These are phyloP conservation scores for Pomatostomus ruficeps DNA, from an alignment of 2,113 vertebrate genomes.

Conservation along the genomic window DNA sequence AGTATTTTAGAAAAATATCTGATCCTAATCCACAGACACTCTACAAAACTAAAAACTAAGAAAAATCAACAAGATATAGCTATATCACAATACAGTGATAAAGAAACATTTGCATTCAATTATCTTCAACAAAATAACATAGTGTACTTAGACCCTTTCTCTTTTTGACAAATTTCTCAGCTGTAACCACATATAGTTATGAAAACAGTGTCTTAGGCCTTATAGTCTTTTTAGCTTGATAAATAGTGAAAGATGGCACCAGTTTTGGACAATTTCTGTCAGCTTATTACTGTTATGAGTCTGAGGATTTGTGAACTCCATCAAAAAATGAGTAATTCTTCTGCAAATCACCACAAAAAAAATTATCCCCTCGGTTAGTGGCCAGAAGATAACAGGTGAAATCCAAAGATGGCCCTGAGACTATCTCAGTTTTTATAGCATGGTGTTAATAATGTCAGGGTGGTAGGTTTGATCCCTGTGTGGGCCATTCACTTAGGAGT, in stretches of 20 bases:
- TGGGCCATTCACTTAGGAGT: too few species aligned
- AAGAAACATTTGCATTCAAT: not conserved
- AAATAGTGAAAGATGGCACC: not conserved
- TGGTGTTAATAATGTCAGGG: not conserved
- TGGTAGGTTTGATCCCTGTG: not conserved
- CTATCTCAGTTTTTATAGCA: not conserved
- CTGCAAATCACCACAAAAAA: not conserved
- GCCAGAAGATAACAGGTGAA: not conserved
- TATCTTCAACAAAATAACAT: not conserved
- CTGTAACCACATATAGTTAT: not conserved
- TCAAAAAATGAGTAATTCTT: not conserved
- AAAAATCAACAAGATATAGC: not conserved
- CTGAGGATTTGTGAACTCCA: not conserved
- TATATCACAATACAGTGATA: not conserved
- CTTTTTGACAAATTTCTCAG: not conserved
- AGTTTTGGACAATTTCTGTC: not conserved
- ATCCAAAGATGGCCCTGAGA: not conserved
- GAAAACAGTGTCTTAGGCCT: not conserved
- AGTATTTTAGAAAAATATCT: not conserved
- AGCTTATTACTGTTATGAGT: not conserved
- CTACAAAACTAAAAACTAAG: not conserved
- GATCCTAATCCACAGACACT: fast-evolving
- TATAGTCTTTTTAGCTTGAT: not conserved
- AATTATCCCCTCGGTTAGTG: not conserved
- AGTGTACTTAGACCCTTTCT: fast-evolving